Evolutionary conservation across 92 coral and sea anemone species (phyloP), one percentile per base, ranked within the genome.

Genomic region (Muricea muricata): DNA sequence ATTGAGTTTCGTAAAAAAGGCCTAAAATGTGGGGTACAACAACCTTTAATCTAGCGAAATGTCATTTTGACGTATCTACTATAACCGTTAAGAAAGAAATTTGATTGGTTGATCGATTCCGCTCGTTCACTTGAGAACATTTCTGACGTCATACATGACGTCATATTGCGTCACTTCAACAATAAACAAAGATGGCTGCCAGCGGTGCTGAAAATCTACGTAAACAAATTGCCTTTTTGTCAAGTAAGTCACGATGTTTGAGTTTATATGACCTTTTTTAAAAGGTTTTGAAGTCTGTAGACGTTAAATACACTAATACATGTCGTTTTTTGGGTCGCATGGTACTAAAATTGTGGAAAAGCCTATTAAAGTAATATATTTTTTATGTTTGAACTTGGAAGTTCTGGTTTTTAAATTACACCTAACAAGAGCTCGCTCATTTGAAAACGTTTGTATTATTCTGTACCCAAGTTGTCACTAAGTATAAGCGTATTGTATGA

Each of bases 141-240:
- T 28, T 23, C 37, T 50, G 48, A 78, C 83, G 70, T 76, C 83
- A 58, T 40, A 24, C 12, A 1, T 20, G 6, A 24, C 8, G 25
- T 24, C 1, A 21, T 20, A 35, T 32, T n/a, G n/a, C n/a, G n/a
- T n/a, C n/a, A n/a, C n/a, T n/a, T n/a, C n/a, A n/a, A n/a, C n/a
- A n/a, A n/a, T n/a, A n/a, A n/a, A n/a, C 69, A 90, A 52, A 63
- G 46, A 93, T 93, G 97, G 97, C 97, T 87, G 93, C 87, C 75
- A 87, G 30, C 39, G 83, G 91, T 14, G 89, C 94, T 6, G 85
- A 87, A 52, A 87, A 81, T 57, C 90, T 93, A 40, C 83, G 89
- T 68, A 92, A 87, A 85, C 89, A 93, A 88, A 93, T 93, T 32
- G 91, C 81, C 18, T 89, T 88, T 83, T 80, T 91, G 74, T 78